Evolutionary conservation across 1,140 invertebrate genomes (phyloP).

Genomic region (Stenopsyche tienmushanensis): DNA sequence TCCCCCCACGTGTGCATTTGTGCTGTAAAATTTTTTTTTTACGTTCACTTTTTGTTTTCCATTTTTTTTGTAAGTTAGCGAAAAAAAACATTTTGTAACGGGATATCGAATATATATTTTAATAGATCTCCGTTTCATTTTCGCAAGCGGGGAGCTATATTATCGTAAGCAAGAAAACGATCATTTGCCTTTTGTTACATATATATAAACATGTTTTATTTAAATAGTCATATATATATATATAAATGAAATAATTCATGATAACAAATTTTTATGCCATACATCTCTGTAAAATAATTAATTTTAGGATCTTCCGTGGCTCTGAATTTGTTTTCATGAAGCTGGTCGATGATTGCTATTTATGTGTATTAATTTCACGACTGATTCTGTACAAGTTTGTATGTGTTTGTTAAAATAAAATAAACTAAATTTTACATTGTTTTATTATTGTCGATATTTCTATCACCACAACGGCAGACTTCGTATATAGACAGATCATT

Average conservation of each 20-base stretch:
- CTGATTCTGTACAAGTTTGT: slow-evolving; percentile 26
- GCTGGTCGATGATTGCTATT: not conserved
- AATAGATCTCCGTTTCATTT: slow-evolving; percentile 30
- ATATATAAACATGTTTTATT: too few relatives aligned
- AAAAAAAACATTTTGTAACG: not conserved
- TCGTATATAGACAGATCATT: not conserved
- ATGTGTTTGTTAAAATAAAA: slow-evolving; percentile 31
- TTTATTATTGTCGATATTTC: too few relatives aligned
- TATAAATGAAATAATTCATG: too few relatives aligned
- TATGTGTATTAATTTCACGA: slow-evolving; percentile 24
- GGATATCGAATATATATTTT: too few relatives aligned
- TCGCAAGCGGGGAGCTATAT: slow-evolving; percentile 23
- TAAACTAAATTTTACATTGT: not conserved
- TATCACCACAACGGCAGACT: too few relatives aligned
- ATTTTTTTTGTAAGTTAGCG: not conserved
- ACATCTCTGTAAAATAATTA: too few relatives aligned
- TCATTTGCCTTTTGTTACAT: not conserved
- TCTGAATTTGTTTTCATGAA: too few relatives aligned
- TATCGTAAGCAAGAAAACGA: not conserved
- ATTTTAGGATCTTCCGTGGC: too few relatives aligned
- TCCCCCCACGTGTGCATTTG: not conserved
- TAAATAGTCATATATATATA: too few relatives aligned
- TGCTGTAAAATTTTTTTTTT: not conserved
- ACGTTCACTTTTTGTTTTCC: not conserved
- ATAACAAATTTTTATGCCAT: too few relatives aligned